These are phyloP conservation scores for Argya squamiceps DNA, from an alignment of 2,797 vertebrate genomes.

Conservation along the genomic window DNA sequence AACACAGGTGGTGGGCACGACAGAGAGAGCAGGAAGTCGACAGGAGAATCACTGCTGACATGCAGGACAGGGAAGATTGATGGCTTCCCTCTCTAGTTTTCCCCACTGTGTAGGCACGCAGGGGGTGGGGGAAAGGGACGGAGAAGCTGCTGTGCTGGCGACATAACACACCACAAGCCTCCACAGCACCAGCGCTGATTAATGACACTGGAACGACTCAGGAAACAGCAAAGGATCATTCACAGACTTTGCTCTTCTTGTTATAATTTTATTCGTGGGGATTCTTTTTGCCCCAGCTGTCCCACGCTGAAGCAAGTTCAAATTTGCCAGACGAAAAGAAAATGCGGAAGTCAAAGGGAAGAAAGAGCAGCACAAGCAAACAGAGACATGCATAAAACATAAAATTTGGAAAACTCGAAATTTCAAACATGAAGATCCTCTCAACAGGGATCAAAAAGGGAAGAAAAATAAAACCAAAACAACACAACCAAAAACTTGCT, in stretches of 20 bases:
- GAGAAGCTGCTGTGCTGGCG: slow-evolving; percentile 86
- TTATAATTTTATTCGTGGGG: slow-evolving; percentile 56
- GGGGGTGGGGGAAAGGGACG: slow-evolving; percentile 84
- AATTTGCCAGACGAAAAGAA: background rate
- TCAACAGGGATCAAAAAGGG: background rate
- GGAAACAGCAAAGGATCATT: slow-evolving; percentile 82
- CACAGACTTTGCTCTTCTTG: slow-evolving; percentile 71
- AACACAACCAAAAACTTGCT: background rate
- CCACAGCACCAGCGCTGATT: slow-evolving; percentile 88
- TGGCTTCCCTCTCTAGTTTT: slow-evolving; percentile 93
- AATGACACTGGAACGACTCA: slow-evolving; percentile 91
- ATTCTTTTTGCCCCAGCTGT: slow-evolving; percentile 34
- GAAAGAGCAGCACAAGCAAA: background rate
- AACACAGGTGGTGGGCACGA: slow-evolving; percentile 76
- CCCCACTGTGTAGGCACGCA: slow-evolving; percentile 87
- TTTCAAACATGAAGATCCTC: background rate
- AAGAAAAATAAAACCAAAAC: background rate
- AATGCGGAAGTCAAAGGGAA: background rate
- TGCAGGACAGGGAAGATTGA: slow-evolving; percentile 93
- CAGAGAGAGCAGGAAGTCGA: slow-evolving; percentile 72
- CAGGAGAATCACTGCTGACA: slow-evolving; percentile 89
- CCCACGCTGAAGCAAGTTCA: background rate
- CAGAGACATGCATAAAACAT: background rate
- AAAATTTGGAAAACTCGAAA: background rate
- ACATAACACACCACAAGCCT: slow-evolving; percentile 79